Evolutionary conservation across 2,888 invertebrate genomes (phyloP).

Genomic region (Macropis europaea): DNA sequence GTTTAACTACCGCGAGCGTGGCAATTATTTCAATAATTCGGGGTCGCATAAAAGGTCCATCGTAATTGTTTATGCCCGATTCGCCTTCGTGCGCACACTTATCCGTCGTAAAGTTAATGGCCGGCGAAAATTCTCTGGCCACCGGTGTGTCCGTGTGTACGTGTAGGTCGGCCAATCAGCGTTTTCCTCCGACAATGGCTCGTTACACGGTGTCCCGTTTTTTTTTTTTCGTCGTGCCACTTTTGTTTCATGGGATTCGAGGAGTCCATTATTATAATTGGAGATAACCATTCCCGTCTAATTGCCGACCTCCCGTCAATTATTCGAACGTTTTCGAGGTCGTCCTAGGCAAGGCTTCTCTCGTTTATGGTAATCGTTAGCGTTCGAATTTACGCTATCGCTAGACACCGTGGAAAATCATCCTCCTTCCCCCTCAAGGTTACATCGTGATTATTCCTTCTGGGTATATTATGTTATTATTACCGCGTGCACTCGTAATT

Average conservation of each 20-base stretch:
- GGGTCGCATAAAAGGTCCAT: slow-evolving; percentile 36
- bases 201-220: slow-evolving; percentile 45
- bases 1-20: slow-evolving; percentile 38
- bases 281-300: slow-evolving; percentile 46
- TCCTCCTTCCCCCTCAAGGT: slow-evolving; percentile 1
- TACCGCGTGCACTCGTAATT: slow-evolving; percentile 26
- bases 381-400: slow-evolving; percentile 32
- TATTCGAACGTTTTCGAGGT: slow-evolving; percentile 49
- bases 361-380: slow-evolving; percentile 61
- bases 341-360: slow-evolving; percentile 31
- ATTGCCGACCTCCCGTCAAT: slow-evolving; percentile 49
- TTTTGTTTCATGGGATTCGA: slow-evolving; percentile 27
- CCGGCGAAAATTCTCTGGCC: slow-evolving; percentile 39
- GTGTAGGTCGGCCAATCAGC: slow-evolving; percentile 23
- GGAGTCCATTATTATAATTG: slow-evolving; percentile 47
- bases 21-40: slow-evolving; percentile 51
- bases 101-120: slow-evolving; percentile 25
- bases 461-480: slow-evolving; percentile 40
- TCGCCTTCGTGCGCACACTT: neutral
- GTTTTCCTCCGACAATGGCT: slow-evolving; percentile 47
- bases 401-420: neutral
- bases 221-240: slow-evolving; percentile 29
- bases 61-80: slow-evolving; percentile 48
- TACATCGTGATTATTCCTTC: slow-evolving; percentile 39
- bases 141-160: no score